Conservation (phyloP, 2,113 vertebrate species). For the Hemicordylus capensis region DNA sequence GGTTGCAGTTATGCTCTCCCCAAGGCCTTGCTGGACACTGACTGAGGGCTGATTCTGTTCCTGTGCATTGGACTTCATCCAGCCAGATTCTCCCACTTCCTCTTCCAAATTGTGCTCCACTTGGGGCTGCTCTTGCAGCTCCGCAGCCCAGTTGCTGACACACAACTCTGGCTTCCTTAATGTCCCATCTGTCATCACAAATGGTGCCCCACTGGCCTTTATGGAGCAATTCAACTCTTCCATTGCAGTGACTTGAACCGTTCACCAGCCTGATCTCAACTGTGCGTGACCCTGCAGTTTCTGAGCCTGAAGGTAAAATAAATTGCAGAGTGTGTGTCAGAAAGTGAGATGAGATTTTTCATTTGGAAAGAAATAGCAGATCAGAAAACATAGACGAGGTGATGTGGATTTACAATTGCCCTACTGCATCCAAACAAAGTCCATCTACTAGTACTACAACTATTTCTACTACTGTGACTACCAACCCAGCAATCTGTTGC, state of each 20-base stretch:
- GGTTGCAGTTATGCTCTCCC: not conserved
- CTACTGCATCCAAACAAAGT: no score
- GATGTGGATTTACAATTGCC: no score
- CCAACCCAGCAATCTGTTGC: no score
- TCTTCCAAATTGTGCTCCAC: not conserved
- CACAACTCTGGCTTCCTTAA: not conserved
- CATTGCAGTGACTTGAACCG: not conserved
- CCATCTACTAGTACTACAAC: no score
- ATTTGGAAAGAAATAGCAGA: no score
- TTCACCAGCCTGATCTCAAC: not conserved
- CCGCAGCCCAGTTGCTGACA: conserved; percentile 30
- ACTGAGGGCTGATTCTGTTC: not conserved
- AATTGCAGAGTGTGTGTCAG: not conserved
- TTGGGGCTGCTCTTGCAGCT: not conserved
- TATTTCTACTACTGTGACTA: no score
- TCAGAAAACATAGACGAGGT: no score
- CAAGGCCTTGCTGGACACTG: not conserved
- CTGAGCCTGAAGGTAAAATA: not conserved
- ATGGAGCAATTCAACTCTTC: not conserved
- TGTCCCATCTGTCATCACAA: conserved; percentile 28
- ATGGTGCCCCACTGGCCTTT: conserved; percentile 12
- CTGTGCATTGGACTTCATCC: not conserved
- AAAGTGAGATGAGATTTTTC: no score
- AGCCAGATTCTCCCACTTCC: conserved; percentile 2
- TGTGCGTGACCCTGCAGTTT: not conserved